A percentile compares a stretch with the other conserved stretches of the same genome.
Evolutionary conservation across 2,888 invertebrate genomes (phyloP).

Genomic region (Gnatocerus cornutus): DNA sequence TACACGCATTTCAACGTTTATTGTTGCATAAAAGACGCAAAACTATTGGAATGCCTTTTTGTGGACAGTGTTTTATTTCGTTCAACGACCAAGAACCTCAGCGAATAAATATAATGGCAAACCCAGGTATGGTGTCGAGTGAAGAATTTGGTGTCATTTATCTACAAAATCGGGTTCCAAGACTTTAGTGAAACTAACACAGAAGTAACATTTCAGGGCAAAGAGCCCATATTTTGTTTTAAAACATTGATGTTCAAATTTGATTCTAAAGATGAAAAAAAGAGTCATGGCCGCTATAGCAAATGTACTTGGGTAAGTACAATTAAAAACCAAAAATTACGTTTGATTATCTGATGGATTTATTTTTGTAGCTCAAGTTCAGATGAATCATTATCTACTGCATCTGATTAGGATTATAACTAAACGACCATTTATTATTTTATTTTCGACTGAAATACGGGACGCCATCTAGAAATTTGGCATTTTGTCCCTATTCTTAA

Average conservation of each 20-base stretch:
- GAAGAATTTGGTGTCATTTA: conserved; percentile 34
- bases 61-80: conserved; percentile 34
- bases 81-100: conserved; percentile 31
- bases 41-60: conserved; percentile 42
- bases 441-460: no score
- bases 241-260: conserved; percentile 33
- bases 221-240: conserved; percentile 30
- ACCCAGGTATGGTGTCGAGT: conserved; percentile 31
- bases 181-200: conserved; percentile 39
- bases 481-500: no score
- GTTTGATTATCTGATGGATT: conserved; percentile 43
- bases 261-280: conserved; percentile 35
- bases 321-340: conserved; percentile 20
- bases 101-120: conserved; percentile 24
- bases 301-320: conserved; percentile 40
- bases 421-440: no score
- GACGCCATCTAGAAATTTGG: no score
- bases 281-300: conserved; percentile 37
- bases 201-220: conserved; percentile 33
- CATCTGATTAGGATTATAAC: no score
- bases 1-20: conserved; percentile 36
- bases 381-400: no score
- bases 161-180: conserved; percentile 36
- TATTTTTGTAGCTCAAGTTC: conserved; percentile 45
- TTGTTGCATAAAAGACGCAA: conserved; percentile 32